Base-by-base conservation (phyloP, 2,888 invertebrate genomes). In the Chirona hameri region DNA sequence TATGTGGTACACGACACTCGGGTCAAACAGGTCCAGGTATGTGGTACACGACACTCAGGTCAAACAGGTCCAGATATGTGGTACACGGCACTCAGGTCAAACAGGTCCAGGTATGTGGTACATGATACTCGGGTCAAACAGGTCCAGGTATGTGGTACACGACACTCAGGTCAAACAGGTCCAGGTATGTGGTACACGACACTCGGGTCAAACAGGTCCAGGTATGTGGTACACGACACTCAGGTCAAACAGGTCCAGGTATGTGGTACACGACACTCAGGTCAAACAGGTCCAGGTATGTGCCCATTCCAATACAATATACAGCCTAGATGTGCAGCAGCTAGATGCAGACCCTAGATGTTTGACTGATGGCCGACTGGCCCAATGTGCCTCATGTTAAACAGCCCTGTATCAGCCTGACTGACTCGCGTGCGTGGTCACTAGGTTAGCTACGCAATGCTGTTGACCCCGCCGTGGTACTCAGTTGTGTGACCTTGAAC, bases 221-320 rank as follows among this genome's bases (percentile, higher is more conserved):
- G 57, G 57, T 10, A 27, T 4, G 27, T 69, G 65, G 7, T 7
- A n/a, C n/a, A 14, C 52, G 52, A 39, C 31, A 7, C 39, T 10
- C 76, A 39, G 39, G 29, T 29, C 39, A 76, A 69, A 69, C 69
- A 69, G 69, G 69, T n/a, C 69, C 69, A 69, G 65, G 65, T 57
- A 21, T 3, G 57, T 57, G 52, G 14, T 52, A n/a, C n/a, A 14
- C 52, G 52, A 7, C 10, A 7, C 52, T n/a, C n/a, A n/a, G n/a
- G n/a, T n/a, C n/a, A n/a, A n/a, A n/a, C n/a, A n/a, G n/a, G n/a
- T n/a, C n/a, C n/a, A n/a, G n/a, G n/a, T n/a, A n/a, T n/a, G n/a
- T n/a, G n/a, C n/a, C n/a, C n/a, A n/a, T n/a, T n/a, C n/a, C n/a
- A n/a, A 52, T 14, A 7, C 10, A 52, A 52, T 10, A 52, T 14